phyloP scores from a whole-genome alignment of 2,113 vertebrate genomes.

The Zingel zingel region DNA sequence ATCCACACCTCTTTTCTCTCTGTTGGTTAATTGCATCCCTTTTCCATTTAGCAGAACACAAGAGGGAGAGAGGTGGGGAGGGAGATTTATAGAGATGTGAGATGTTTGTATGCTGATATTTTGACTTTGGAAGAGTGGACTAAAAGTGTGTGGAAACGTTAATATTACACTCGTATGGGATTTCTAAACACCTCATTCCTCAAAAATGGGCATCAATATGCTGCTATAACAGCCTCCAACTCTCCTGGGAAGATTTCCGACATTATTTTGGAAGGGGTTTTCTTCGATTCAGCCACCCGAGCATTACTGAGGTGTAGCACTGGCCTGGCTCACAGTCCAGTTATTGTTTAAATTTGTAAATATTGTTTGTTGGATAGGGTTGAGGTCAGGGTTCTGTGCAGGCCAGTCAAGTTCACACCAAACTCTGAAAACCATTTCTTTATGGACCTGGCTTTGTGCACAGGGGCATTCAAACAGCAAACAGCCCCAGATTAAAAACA shows the following conservation, averaged over 20 bases:
- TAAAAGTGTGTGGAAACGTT: neutral
- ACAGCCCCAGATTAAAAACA: neutral
- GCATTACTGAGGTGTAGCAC: neutral
- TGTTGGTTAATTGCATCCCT: conserved; percentile 69
- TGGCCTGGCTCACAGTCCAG: neutral
- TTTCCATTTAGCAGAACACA: conserved; percentile 64
- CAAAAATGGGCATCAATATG: neutral
- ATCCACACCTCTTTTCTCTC: conserved; percentile 64
- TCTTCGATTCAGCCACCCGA: neutral
- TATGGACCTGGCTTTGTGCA: neutral
- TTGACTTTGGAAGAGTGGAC: neutral
- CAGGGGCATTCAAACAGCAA: neutral
- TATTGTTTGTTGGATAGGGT: neutral
- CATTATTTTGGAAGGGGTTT: neutral
- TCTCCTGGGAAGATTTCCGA: neutral
- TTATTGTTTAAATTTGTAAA: neutral
- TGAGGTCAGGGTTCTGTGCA: neutral
- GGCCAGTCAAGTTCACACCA: neutral
- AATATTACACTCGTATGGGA: neutral
- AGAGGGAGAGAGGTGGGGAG: conserved; percentile 5
- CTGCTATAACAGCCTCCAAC: neutral
- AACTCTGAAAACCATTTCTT: neutral
- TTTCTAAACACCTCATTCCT: neutral
- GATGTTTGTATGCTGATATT: conserved; percentile 39
- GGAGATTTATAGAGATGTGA: conserved; percentile 11